Conservation (phyloP, 2,113 vertebrate genomes). For the Philantomba maxwellii region DNA sequence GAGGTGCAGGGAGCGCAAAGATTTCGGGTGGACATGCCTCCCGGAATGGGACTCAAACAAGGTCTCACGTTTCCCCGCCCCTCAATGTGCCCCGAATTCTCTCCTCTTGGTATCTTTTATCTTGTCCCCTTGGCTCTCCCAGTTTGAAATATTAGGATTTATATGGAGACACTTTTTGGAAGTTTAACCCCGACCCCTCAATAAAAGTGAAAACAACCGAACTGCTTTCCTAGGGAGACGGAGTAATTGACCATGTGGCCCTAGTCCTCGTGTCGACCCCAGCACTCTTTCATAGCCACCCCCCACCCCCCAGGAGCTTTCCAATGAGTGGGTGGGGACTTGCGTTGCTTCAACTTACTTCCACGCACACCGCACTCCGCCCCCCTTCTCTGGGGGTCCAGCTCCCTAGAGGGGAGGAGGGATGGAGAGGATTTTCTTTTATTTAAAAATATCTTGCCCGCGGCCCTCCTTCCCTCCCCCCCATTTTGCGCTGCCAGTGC, state of each 20-base stretch:
- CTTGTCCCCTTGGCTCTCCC: not conserved
- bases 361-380: not conserved
- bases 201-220: slow-evolving; percentile 19
- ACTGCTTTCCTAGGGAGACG: not conserved
- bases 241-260: not conserved
- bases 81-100: not conserved
- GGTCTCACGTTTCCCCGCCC: not conserved
- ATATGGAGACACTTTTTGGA: slow-evolving; percentile 19
- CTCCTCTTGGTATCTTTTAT: not conserved
- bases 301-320: not conserved
- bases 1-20: not conserved
- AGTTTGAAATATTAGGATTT: not conserved
- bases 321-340: not conserved
- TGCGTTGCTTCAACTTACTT: not conserved
- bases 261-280: not conserved
- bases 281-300: not conserved
- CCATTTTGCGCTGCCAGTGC: not conserved
- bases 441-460: slow-evolving; percentile 31
- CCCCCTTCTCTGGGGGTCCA: slow-evolving; percentile 44
- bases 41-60: not conserved
- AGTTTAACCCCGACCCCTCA: slow-evolving; percentile 5
- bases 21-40: not conserved
- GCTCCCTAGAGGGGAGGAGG: slow-evolving; percentile 20
- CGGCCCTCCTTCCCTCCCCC: not conserved
- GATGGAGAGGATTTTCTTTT: slow-evolving; percentile 44